Conservation (phyloP, 2,797 vertebrate genomes). For the Carcharodon carcharias region DNA sequence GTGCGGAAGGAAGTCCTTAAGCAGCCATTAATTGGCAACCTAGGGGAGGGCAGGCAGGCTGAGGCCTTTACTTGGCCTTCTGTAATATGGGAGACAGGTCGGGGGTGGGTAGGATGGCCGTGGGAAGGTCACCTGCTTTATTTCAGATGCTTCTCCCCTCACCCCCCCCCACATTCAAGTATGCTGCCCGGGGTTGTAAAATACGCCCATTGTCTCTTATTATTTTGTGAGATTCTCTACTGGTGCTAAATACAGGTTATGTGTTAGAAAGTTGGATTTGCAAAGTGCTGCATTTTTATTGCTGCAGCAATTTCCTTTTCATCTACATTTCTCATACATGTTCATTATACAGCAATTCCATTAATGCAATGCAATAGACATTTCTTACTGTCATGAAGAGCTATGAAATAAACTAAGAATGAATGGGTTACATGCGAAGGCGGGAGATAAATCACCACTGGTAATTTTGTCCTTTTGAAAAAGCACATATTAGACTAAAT, state of each 20-base stretch:
- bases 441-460: slow-evolving; percentile 67
- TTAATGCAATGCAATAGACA: background rate
- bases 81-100: too few species aligned
- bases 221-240: background rate
- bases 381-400: background rate
- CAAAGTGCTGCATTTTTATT: slow-evolving; percentile 17
- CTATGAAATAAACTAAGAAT: background rate
- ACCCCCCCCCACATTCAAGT: too few species aligned
- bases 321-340: background rate
- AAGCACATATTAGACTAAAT: slow-evolving; percentile 70
- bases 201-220: background rate
- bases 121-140: too few species aligned
- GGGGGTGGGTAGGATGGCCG: too few species aligned
- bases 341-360: background rate
- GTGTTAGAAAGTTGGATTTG: background rate
- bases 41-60: too few species aligned
- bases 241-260: background rate
- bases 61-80: too few species aligned
- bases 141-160: too few species aligned
- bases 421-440: slow-evolving; percentile 47
- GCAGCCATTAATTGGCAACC: too few species aligned
- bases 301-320: background rate
- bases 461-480: slow-evolving; percentile 66
- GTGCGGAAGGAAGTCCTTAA: too few species aligned
- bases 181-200: too few species aligned